These are phyloP conservation scores for Melieria omissa DNA, from an alignment of 2,888 invertebrate species.

Conservation along the genomic window DNA sequence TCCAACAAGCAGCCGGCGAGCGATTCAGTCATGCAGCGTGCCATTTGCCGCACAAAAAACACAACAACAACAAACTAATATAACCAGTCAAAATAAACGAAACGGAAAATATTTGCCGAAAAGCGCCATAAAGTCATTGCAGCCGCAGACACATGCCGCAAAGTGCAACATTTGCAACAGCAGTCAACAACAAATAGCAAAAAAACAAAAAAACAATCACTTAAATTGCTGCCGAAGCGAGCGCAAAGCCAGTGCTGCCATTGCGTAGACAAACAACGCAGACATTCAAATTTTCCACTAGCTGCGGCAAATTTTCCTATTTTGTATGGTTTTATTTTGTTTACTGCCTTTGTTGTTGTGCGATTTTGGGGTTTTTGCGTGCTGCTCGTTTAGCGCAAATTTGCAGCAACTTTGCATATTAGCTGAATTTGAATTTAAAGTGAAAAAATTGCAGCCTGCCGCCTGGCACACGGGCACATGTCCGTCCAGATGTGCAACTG, in stretches of 20 bases:
- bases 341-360: slow-evolving; percentile 8
- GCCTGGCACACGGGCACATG: slow-evolving; percentile 35
- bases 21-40: slow-evolving; percentile 38
- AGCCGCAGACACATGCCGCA: slow-evolving; percentile 33
- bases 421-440: neutral
- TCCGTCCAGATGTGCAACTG: slow-evolving; percentile 40
- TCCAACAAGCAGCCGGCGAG: neutral
- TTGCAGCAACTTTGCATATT: neutral
- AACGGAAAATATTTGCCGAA: slow-evolving; percentile 34
- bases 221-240: slow-evolving; percentile 36
- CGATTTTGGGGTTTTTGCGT: too few species aligned
- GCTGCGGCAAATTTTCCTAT: too few species aligned
- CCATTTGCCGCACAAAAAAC: slow-evolving; percentile 31
- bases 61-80: slow-evolving; percentile 37
- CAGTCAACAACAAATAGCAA: slow-evolving; percentile 9
- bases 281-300: slow-evolving; percentile 16
- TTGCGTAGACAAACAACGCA: slow-evolving; percentile 44
- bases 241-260: neutral
- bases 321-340: neutral
- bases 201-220: slow-evolving; percentile 34
- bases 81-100: too few species aligned
- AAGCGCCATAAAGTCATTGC: slow-evolving; percentile 39
- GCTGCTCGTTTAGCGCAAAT: too few species aligned
- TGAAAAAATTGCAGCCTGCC: too few species aligned
- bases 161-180: slow-evolving; percentile 36